These are phyloP conservation scores for Conger conger DNA, from an alignment of 2,113 vertebrate species.

Conservation along the genomic window DNA sequence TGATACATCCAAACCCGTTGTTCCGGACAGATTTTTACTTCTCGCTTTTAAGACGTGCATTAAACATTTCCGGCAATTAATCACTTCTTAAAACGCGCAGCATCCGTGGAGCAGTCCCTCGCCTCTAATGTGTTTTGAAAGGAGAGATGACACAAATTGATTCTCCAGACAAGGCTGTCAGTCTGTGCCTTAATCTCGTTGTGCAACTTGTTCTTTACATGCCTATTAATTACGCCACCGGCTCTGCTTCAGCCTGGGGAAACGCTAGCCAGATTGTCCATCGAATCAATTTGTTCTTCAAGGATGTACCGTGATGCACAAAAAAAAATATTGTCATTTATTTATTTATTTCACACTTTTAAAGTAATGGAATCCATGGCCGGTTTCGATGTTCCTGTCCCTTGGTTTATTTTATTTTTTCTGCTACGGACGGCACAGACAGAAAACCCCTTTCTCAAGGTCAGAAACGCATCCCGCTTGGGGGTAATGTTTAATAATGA, in stretches of 20 bases:
- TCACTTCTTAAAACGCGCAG: not conserved
- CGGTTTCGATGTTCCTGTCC: not conserved
- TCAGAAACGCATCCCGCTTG: not conserved
- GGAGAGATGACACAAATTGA: constrained; percentile 9
- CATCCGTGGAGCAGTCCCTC: not conserved
- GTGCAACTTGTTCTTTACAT: not conserved
- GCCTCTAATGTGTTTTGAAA: constrained; percentile 7
- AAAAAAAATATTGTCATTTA: not conserved
- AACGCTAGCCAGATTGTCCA: not conserved
- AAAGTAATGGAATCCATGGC: not conserved
- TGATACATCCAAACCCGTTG: not conserved
- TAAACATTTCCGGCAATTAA: constrained; percentile 4
- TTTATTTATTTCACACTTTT: not conserved
- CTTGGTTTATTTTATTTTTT: not conserved
- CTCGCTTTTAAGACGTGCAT: not conserved
- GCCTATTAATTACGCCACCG: not conserved
- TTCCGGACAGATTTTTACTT: not conserved
- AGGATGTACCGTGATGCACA: not conserved
- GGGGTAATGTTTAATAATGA: not conserved
- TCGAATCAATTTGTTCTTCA: constrained; percentile 4
- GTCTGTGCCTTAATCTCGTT: not conserved
- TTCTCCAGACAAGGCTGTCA: constrained; percentile 6
- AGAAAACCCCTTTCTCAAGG: not conserved
- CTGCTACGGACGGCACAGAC: not conserved
- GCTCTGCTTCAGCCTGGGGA: not conserved